A percentile compares a stretch with the other conserved stretches of the same genome.
phyloP scores from a whole-genome alignment of 2,113 vertebrate species.

The Anarrhichthys ocellatus region DNA sequence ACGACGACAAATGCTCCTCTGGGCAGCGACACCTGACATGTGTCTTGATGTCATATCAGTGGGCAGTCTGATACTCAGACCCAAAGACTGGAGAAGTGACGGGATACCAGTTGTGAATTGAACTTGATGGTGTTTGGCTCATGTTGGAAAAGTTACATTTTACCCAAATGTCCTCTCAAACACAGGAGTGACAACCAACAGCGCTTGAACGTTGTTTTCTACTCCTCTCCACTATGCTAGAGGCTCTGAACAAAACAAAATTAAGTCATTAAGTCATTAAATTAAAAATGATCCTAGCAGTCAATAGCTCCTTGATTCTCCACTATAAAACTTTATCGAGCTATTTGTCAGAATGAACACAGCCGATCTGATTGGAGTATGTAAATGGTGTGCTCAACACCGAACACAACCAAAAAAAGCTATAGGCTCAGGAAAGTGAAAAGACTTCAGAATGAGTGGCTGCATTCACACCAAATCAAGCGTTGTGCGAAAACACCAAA shows the following conservation, averaged over 20 bases:
- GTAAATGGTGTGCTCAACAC: background rate
- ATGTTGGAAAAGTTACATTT: background rate
- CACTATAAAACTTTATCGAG: background rate
- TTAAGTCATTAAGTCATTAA: no score
- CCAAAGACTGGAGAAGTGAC: no score
- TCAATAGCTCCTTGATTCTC: background rate
- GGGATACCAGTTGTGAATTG: background rate
- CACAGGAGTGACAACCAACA: background rate
- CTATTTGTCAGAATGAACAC: background rate
- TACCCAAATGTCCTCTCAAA: background rate
- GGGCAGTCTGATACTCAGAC: background rate
- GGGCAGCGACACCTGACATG: conserved; percentile 18
- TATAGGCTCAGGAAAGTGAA: background rate
- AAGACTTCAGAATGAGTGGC: background rate
- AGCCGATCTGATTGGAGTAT: background rate
- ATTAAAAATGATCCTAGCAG: background rate
- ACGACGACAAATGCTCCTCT: conserved; percentile 35
- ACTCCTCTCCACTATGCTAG: background rate
- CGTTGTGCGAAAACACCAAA: background rate
- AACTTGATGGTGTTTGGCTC: background rate
- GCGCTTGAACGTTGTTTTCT: background rate
- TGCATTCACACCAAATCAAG: background rate
- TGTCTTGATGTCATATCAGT: conserved; percentile 29
- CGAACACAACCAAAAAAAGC: background rate
- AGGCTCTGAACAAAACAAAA: background rate